These are phyloP conservation scores for Yponomeuta malinellus DNA, from an alignment of 2,888 invertebrate species.

Conservation along the genomic window DNA sequence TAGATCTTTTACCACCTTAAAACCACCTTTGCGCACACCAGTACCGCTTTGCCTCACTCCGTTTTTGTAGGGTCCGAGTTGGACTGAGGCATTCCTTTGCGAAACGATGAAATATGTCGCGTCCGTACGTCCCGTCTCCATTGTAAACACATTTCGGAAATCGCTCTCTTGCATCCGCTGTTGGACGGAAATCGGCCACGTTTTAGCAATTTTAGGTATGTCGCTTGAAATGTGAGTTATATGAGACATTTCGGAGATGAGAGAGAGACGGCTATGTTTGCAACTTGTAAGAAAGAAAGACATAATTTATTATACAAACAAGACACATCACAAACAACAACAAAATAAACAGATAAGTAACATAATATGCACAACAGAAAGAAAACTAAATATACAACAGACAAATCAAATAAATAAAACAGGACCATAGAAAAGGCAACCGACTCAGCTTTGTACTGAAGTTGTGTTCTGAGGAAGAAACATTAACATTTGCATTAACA, in stretches of 20 bases:
- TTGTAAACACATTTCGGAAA: slow-evolving; percentile 72
- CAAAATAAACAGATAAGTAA: no score
- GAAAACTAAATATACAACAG: no score
- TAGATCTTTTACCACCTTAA: neutral
- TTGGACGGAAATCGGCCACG: slow-evolving; percentile 47
- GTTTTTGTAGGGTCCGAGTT: slow-evolving; percentile 51
- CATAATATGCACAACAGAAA: no score
- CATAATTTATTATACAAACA: no score
- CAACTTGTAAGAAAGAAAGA: no score
- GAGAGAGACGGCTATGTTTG: no score
- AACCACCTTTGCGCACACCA: slow-evolving; percentile 18
- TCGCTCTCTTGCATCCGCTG: slow-evolving; percentile 49
- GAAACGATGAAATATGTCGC: slow-evolving; percentile 66
- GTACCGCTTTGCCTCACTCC: slow-evolving; percentile 48
- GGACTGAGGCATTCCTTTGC: slow-evolving; percentile 56
- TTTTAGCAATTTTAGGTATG: slow-evolving; percentile 58
- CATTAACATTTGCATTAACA: no score
- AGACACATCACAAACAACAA: no score
- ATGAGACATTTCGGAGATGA: neutral
- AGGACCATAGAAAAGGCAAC: no score
- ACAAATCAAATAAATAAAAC: no score
- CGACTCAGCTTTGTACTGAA: no score
- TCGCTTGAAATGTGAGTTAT: slow-evolving; percentile 18
- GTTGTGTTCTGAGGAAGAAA: no score
- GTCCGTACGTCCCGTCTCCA: slow-evolving; percentile 46